Conservation (phyloP, 2,113 vertebrate genomes). For the Psammodynastes pulverulentus region DNA sequence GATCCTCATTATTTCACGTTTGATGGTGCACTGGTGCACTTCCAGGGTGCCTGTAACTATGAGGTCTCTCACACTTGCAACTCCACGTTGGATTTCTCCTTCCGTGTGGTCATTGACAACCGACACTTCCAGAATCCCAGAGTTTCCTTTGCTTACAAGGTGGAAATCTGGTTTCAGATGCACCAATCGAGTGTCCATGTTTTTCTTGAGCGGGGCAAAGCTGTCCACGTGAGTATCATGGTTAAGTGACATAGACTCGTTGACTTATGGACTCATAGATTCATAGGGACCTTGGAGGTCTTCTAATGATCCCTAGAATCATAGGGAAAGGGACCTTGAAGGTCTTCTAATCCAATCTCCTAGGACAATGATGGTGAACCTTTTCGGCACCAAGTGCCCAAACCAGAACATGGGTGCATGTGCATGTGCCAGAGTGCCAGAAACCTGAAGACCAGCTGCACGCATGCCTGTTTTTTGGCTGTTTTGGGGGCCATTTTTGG, state of each 20-base stretch:
- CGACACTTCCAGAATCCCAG: conserved; percentile 56
- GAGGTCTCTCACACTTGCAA: conserved; percentile 58
- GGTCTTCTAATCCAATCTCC: too few relatives aligned
- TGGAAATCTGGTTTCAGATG: conserved; percentile 14
- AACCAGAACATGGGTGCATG: too few relatives aligned
- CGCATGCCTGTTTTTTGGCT: too few relatives aligned
- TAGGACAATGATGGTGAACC: too few relatives aligned
- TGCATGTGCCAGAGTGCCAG: too few relatives aligned
- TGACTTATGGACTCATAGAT: background rate
- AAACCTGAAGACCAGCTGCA: too few relatives aligned
- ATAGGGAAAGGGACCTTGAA: too few relatives aligned
- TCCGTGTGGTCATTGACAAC: conserved; percentile 60
- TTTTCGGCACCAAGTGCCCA: too few relatives aligned
- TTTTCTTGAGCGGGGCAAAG: conserved; percentile 24
- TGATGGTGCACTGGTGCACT: conserved; percentile 71
- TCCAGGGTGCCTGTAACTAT: conserved; percentile 77
- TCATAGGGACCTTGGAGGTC: background rate
- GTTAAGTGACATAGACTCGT: background rate
- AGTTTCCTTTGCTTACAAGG: conserved; percentile 53
- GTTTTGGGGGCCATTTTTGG: too few relatives aligned
- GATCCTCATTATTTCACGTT: conserved; percentile 77
- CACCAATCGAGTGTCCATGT: background rate
- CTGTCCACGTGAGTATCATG: conserved; percentile 43
- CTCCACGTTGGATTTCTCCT: conserved; percentile 23
- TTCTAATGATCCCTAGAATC: background rate